A percentile compares a stretch with the other conserved stretches of the same genome.
phyloP scores from a whole-genome alignment of 1,140 invertebrate species.

The Drosophila jambulina region DNA sequence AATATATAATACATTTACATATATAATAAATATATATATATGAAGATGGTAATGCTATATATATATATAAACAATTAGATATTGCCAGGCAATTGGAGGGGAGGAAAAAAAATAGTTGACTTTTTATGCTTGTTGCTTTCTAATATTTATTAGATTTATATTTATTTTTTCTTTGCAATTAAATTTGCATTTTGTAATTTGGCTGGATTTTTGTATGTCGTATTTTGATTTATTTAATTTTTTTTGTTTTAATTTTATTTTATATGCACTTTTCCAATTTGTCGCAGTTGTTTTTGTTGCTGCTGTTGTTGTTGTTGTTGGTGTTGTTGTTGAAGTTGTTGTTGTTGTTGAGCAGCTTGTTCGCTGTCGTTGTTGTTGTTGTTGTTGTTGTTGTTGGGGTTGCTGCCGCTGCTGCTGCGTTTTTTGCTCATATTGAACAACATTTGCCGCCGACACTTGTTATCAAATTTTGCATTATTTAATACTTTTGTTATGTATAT shows the following conservation, averaged over 20 bases:
- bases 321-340: conserved; percentile 9
- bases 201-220: conserved; percentile 13
- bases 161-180: conserved; percentile 4
- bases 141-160: conserved; percentile 4
- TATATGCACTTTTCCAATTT: conserved; percentile 21
- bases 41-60: conserved; percentile 44
- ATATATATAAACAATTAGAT: conserved; percentile 57
- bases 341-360: conserved; percentile 20
- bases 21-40: conserved; percentile 42
- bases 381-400: conserved; percentile 7
- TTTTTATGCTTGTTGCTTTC: conserved; percentile 19
- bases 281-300: conserved; percentile 26
- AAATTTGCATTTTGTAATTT: conserved; percentile 21
- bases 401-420: conserved; percentile 11
- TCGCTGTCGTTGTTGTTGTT: conserved; percentile 27
- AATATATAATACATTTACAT: conserved; percentile 49
- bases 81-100: conserved; percentile 65
- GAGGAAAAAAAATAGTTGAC: conserved; percentile 46
- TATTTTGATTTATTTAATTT: conserved; percentile 38
- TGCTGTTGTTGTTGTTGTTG: conserved; percentile 14
- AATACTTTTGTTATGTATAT: conserved; percentile 19
- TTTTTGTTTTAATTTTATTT: conserved; percentile 37
- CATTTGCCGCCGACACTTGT: conserved; percentile 42
- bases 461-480: conserved; percentile 33
- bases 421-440: conserved; percentile 59